Base-by-base conservation (phyloP, 2,888 invertebrate species). In the Prionchulus punctatus region DNA sequence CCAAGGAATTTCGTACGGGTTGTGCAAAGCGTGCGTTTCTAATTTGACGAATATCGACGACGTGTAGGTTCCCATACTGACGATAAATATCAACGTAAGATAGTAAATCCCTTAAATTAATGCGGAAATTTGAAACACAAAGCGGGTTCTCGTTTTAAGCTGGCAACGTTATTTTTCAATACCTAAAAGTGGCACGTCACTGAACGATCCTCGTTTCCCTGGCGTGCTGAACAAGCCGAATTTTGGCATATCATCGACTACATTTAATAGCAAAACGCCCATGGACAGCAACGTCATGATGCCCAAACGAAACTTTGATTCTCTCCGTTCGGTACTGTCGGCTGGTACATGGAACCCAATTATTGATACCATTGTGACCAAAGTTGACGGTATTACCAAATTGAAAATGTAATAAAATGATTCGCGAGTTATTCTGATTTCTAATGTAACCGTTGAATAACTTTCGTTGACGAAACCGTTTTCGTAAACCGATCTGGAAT, bases 351-450 rank as follows among this genome's bases (percentile, higher is more conserved):
- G 76, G 63, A 76, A 76, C 45, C 76, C 76, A 43, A 76, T 68
- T 53, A 76, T 69, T 15, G 76, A 75, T 27, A 76, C 76, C 23
- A 75, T 61, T 1, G 74, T 74, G 45, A 76, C 75, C 53, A 76
- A 63, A 25, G 75, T 67, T 59, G 75, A 75, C 2, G 76, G 76
- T 63, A 76, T 71, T 31, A 76, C 73, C 66, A 76, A 70, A 62
- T 76, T 76, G 67, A 76, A 76, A 28, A 76, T 70, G 63, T 76
- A 76, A 63, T 76, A 76, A 59, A 76, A 69, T 4, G 74, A 73
- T 53, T 74, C 71, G 23, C 76, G 63, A 55, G 71, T 58, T 25
- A 69, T 55, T 23, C 61, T 56, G 28, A 69, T 56, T 25, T 60
- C 60, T 63, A 68, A 63, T 25, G 60, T 59, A 3, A 67, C 50